phyloP scores from a whole-genome alignment of 2,113 vertebrate species.

The Labeo catla region DNA sequence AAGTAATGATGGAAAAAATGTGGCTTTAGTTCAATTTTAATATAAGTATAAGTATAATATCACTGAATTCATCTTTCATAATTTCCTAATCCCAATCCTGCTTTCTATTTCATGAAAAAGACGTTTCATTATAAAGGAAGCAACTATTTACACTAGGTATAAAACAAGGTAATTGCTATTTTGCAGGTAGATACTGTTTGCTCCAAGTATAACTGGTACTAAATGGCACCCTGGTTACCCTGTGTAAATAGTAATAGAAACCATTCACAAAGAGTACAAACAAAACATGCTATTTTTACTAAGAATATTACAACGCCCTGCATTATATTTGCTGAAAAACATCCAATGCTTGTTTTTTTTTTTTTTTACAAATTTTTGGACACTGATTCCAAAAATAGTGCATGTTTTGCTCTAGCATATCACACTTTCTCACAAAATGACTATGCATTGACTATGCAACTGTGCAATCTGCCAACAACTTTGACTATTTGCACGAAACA shows the following conservation, averaged over 20 bases:
- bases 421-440: too few species aligned
- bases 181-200: not conserved
- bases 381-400: too few species aligned
- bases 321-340: too few species aligned
- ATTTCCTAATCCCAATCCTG: not conserved
- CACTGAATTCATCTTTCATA: not conserved
- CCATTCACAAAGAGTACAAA: not conserved
- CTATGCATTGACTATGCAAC: too few species aligned
- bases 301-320: too few species aligned
- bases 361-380: too few species aligned
- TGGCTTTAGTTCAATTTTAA: too few species aligned
- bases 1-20: too few species aligned
- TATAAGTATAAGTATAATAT: too few species aligned
- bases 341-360: too few species aligned
- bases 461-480: not conserved
- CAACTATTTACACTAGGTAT: not conserved
- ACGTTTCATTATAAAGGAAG: not conserved
- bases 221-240: not conserved
- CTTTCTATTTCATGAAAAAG: not conserved
- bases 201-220: not conserved
- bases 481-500: not conserved
- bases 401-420: too few species aligned
- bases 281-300: not conserved
- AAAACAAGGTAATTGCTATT: not conserved
- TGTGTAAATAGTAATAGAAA: not conserved